These are phyloP conservation scores for Teleogryllus oceanicus DNA, from an alignment of 2,888 invertebrate species.

Conservation along the genomic window DNA sequence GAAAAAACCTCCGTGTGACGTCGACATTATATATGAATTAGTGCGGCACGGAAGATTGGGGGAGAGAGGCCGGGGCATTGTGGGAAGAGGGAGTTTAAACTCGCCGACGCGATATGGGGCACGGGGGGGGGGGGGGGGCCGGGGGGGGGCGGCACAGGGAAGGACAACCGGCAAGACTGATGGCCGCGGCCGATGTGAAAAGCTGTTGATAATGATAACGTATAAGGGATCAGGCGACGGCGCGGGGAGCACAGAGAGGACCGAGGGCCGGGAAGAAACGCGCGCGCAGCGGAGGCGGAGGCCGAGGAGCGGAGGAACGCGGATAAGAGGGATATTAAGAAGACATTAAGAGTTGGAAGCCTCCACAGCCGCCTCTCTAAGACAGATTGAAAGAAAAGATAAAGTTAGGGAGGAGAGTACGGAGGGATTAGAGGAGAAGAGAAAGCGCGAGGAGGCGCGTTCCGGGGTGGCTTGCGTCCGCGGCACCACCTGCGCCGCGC, in stretches of 20 bases:
- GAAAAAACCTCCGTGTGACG: constrained; percentile 18
- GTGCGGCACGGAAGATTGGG: constrained; percentile 19
- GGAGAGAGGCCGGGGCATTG: constrained; percentile 18
- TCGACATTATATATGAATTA: constrained; percentile 26
- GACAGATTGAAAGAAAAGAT: constrained; percentile 36
- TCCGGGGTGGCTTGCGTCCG: background rate
- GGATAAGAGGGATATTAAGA: constrained; percentile 37
- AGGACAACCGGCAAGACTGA: constrained; percentile 10
- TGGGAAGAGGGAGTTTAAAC: constrained; percentile 20
- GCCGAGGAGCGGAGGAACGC: constrained; percentile 19
- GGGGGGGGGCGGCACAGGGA: constrained; percentile 21
- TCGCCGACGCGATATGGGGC: constrained; percentile 23
- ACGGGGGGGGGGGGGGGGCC: background rate
- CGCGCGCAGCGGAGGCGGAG: background rate
- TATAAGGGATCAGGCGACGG: constrained; percentile 25
- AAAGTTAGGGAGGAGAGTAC: constrained; percentile 32
- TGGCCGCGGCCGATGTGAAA: constrained; percentile 23
- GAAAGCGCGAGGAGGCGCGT: constrained; percentile 6
- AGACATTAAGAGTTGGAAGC: constrained; percentile 34
- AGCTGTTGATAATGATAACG: constrained; percentile 31
- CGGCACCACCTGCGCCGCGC: background rate
- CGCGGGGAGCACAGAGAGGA: constrained; percentile 20
- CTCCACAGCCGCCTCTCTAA: constrained; percentile 29
- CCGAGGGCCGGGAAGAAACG: constrained; percentile 20
- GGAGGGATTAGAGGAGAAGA: constrained; percentile 31